Conservation (phyloP, 2,113 vertebrate genomes). For the Protomyctophum bolini region DNA sequence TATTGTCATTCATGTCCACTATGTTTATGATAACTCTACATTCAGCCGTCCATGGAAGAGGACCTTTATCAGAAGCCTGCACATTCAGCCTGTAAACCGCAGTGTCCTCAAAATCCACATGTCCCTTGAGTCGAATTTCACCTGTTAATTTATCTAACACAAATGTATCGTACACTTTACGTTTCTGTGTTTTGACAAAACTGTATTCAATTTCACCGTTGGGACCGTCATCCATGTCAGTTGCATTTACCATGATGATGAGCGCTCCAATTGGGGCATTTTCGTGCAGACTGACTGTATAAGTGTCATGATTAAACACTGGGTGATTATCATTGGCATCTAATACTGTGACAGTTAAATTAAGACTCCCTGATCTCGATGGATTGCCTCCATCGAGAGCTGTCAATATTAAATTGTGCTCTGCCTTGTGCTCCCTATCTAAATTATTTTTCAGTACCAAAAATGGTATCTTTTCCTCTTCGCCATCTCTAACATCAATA, state of each 20-base stretch:
- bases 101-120: conserved; percentile 61
- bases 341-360: conserved; percentile 64
- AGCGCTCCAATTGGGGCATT: conserved; percentile 52
- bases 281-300: conserved; percentile 62
- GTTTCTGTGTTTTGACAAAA: conserved; percentile 49
- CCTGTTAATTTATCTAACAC: conserved; percentile 57
- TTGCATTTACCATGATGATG: conserved; percentile 60
- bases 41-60: conserved; percentile 31
- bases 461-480: conserved; percentile 65
- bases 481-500: conserved; percentile 61
- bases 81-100: conserved; percentile 61
- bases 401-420: conserved; percentile 60
- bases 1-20: conserved; percentile 74
- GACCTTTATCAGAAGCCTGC: conserved; percentile 73
- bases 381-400: conserved; percentile 74
- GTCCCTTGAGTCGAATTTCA: conserved; percentile 67
- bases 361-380: conserved; percentile 59
- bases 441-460: conserved; percentile 62
- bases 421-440: conserved; percentile 64
- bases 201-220: conserved; percentile 62
- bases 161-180: conserved; percentile 59
- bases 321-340: conserved; percentile 73
- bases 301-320: conserved; percentile 63
- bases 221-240: conserved; percentile 60
- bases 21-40: conserved; percentile 69